Evolutionary conservation across 2,888 invertebrate species (phyloP).

Genomic region (Eumacrocentrus americanus): DNA sequence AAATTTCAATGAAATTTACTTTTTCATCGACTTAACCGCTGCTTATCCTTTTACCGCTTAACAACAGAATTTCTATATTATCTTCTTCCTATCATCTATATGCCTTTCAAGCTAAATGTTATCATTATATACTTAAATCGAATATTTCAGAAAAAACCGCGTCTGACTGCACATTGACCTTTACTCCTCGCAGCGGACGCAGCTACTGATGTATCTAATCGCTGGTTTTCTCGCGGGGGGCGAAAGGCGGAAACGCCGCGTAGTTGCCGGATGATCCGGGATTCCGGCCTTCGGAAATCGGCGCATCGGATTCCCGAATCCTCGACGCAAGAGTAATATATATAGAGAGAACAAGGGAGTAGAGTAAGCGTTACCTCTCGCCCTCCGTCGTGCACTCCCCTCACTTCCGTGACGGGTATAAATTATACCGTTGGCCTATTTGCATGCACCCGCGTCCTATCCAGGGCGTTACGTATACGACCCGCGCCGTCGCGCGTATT

Average conservation of each 20-base stretch:
- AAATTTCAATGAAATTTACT: no score
- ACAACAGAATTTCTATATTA: no score
- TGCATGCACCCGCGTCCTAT: slow-evolving; percentile 44
- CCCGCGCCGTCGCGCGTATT: slow-evolving; percentile 33
- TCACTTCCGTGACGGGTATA: slow-evolving; percentile 46
- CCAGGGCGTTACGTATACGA: slow-evolving; percentile 34
- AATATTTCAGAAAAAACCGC: not conserved
- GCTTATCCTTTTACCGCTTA: no score
- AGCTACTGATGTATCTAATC: not conserved
- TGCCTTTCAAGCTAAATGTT: not conserved
- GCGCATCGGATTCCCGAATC: slow-evolving; percentile 13
- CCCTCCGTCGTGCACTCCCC: slow-evolving; percentile 14
- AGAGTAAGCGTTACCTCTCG: not conserved
- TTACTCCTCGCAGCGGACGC: not conserved
- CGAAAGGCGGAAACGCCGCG: not conserved
- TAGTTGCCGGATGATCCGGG: not conserved
- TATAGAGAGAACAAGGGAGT: not conserved
- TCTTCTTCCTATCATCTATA: no score
- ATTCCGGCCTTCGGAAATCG: slow-evolving; percentile 1
- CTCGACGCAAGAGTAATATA: not conserved
- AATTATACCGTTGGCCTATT: slow-evolving; percentile 58
- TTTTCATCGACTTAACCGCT: no score
- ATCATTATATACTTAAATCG: not conserved
- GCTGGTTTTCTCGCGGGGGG: not conserved
- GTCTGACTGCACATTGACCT: not conserved